phyloP scores from a whole-genome alignment of 1,140 invertebrate genomes.

The Brachionus rotundiformis region DNA sequence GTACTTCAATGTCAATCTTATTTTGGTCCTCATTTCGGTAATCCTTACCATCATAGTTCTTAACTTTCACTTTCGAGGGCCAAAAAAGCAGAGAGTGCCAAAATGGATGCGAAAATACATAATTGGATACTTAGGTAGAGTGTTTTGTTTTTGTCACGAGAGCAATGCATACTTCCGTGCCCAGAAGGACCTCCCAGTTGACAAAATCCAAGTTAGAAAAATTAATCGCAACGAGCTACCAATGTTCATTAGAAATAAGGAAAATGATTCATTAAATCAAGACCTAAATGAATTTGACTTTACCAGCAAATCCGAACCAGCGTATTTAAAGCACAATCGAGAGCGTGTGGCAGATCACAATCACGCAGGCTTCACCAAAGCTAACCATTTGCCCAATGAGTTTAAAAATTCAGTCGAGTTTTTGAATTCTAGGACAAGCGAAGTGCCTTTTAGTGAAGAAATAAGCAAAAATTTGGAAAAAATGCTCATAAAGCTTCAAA shows the following conservation, averaged over 20 bases:
- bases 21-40: conserved; percentile 49
- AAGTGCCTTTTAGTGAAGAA: conserved; percentile 37
- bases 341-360: not conserved
- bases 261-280: not conserved
- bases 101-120: conserved; percentile 30
- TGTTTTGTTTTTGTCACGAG: conserved; percentile 35
- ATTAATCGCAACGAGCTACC: not conserved
- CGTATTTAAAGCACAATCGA: not conserved
- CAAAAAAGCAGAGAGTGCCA: conserved; percentile 46
- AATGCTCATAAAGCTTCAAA: conserved; percentile 49
- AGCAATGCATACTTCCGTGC: conserved; percentile 13
- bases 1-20: conserved; percentile 51
- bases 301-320: not conserved
- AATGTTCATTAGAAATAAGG: not conserved
- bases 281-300: not conserved
- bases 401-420: not conserved
- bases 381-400: not conserved
- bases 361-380: not conserved
- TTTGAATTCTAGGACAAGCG: not conserved
- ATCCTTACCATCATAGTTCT: conserved; percentile 44
- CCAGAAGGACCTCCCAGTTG: not conserved
- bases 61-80: conserved; percentile 50
- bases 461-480: conserved; percentile 40
- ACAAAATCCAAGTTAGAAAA: conserved; percentile 5
- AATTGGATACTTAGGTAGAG: conserved; percentile 43